Percentiles rank a stretch among this genome's conserved stretches.
Conservation (phyloP, 2,113 vertebrate genomes). For the Sminthopsis crassicaudata region DNA sequence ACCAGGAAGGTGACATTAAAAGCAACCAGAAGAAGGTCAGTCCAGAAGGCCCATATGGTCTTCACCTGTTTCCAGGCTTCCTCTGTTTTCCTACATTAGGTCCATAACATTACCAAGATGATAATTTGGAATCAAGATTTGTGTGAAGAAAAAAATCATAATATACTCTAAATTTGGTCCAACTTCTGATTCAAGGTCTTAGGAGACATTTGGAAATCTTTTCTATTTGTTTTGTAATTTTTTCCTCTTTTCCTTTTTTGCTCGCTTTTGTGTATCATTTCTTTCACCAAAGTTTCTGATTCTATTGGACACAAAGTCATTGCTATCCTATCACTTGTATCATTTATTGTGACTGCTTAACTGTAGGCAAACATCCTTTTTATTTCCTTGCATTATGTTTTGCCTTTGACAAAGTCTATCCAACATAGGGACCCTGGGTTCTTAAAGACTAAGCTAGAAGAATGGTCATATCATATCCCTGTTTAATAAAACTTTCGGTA, state of each 20-base stretch:
- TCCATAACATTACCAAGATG: not conserved
- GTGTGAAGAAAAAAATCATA: not conserved
- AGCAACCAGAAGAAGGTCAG: not conserved
- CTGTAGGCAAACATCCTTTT: no score
- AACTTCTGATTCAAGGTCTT: not conserved
- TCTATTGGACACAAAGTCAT: conserved; percentile 13
- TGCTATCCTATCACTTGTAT: not conserved
- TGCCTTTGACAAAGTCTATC: no score
- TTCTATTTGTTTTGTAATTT: not conserved
- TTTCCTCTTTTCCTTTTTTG: not conserved
- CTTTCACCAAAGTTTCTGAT: conserved; percentile 28
- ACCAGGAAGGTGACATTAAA: conserved; percentile 22
- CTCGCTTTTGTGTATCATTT: conserved; percentile 15
- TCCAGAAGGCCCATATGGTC: not conserved
- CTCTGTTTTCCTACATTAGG: not conserved
- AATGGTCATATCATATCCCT: no score
- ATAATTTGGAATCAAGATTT: not conserved
- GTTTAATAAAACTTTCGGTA: no score
- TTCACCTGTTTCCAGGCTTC: conserved; percentile 5
- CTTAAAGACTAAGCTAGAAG: no score
- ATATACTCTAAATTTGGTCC: not conserved
- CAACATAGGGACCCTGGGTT: no score
- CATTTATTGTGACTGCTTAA: conserved; percentile 11
- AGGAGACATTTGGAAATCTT: not conserved
- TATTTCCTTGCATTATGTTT: no score